Evolutionary conservation across 2,797 vertebrate genomes (phyloP).

Genomic region (Simalia tracyae): DNA sequence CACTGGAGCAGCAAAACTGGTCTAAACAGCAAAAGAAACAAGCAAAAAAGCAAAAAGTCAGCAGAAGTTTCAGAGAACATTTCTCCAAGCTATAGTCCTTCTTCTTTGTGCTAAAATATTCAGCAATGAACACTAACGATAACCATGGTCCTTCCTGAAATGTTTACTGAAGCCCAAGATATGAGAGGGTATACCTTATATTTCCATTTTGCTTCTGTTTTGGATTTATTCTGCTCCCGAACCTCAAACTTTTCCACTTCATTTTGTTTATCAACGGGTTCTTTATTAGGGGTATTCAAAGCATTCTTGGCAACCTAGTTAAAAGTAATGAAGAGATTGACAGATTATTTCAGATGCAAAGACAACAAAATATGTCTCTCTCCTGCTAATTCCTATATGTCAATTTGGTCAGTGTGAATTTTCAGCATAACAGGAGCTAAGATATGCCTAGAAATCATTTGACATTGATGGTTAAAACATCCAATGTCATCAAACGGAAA

Average conservation of each 20-base stretch:
- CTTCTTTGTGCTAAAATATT: background rate
- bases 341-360: conserved; percentile 25
- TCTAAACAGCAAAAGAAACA: background rate
- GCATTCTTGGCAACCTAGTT: conserved; percentile 87
- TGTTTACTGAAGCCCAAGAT: background rate
- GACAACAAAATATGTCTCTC: background rate
- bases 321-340: conserved; percentile 39
- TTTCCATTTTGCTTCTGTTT: conserved; percentile 98
- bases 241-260: conserved; percentile 90
- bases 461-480: background rate
- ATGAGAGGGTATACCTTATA: conserved; percentile 85
- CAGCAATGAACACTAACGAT: background rate
- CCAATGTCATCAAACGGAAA: background rate
- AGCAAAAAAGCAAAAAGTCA: background rate
- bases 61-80: background rate
- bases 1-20: background rate
- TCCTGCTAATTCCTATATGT: background rate
- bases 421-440: background rate
- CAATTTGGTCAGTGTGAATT: conserved; percentile 30
- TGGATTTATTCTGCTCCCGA: conserved; percentile 95
- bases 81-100: background rate
- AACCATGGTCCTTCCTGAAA: background rate
- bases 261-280: conserved; percentile 84
- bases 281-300: conserved; percentile 86
- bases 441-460: background rate